These are phyloP conservation scores for Drosophila tropicalis DNA, from an alignment of 1,140 invertebrate species.

Conservation along the genomic window DNA sequence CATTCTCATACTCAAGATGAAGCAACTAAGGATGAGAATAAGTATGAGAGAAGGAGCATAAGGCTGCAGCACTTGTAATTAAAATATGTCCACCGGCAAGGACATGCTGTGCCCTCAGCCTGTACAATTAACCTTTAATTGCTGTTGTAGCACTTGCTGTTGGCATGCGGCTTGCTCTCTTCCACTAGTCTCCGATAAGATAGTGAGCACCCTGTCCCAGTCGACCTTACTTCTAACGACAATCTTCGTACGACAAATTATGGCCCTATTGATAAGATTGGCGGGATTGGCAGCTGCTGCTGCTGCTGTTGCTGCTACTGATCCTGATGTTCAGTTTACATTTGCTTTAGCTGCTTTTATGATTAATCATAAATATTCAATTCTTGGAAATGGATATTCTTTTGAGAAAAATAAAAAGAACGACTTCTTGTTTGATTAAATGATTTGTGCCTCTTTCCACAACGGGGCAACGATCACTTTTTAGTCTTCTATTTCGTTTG, in stretches of 20 bases:
- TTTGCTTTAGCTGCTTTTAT: background rate
- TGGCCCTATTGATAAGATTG: conserved; percentile 66
- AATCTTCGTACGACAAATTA: conserved; percentile 69
- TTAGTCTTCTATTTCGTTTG: background rate
- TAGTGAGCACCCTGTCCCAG: conserved; percentile 12
- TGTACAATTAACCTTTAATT: conserved; percentile 60
- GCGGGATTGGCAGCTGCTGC: conserved; percentile 9
- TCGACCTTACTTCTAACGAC: conserved; percentile 38
- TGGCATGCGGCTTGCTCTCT: conserved; percentile 57
- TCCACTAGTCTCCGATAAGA: conserved; percentile 52
- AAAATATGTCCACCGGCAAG: conserved; percentile 14
- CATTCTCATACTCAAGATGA: background rate
- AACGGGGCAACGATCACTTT: no score
- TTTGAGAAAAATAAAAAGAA: background rate
- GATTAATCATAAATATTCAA: conserved; percentile 18
- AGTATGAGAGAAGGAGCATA: background rate
- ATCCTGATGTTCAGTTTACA: background rate
- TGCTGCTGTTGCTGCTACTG: conserved; percentile 22
- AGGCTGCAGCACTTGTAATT: conserved; percentile 34
- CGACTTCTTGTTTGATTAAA: conserved; percentile 51
- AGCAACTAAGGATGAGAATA: background rate
- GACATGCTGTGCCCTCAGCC: background rate
- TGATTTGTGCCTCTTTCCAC: conserved; percentile 53
- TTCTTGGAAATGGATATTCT: conserved; percentile 13
- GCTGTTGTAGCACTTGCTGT: conserved; percentile 55